Evolutionary conservation across 1,140 invertebrate species (phyloP).

Genomic region (Anastrepha obliqua): DNA sequence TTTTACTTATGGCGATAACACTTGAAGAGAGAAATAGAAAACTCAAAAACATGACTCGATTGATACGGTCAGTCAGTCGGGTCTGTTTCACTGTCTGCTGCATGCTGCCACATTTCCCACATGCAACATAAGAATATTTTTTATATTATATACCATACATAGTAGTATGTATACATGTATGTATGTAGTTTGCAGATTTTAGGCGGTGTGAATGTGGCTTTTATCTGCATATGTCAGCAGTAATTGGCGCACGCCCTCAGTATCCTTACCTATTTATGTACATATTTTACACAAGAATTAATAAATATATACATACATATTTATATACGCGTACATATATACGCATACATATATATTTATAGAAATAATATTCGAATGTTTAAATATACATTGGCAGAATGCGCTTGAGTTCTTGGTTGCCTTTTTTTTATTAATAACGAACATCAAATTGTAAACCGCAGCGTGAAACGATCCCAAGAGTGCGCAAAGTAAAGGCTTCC

Average conservation of each 20-base stretch:
- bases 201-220: not conserved
- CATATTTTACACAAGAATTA: too few species aligned
- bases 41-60: not conserved
- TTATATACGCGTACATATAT: not conserved
- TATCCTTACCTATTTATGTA: too few species aligned
- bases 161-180: not conserved
- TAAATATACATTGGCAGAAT: not conserved
- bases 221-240: not conserved
- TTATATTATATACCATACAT: too few species aligned
- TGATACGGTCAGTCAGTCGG: not conserved
- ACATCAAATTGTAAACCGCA: not conserved
- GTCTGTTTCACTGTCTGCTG: not conserved
- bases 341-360: not conserved
- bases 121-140: not conserved
- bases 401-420: not conserved
- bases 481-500: not conserved
- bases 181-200: not conserved
- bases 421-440: not conserved
- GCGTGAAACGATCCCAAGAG: not conserved
- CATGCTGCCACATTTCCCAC: not conserved
- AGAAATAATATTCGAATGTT: not conserved
- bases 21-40: not conserved
- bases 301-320: too few species aligned
- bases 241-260: not conserved
- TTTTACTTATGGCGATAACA: conserved; percentile 13